Conservation (phyloP, 2,797 vertebrate species). For the Phoxinus dragarum region DNA sequence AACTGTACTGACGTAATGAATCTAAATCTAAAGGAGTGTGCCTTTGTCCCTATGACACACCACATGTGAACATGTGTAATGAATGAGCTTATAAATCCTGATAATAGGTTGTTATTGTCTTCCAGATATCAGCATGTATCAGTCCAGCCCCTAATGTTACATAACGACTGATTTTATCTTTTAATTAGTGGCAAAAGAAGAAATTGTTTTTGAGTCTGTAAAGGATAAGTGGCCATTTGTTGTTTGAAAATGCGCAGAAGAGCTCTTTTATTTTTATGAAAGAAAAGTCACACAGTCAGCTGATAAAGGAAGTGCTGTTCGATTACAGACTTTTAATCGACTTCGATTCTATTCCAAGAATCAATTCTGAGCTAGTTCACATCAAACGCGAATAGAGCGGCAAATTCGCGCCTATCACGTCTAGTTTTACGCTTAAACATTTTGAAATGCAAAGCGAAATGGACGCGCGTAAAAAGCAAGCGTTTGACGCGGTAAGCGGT, state of each 20-base stretch:
- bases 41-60: neutral
- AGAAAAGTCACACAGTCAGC: neutral
- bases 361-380: too few relatives aligned
- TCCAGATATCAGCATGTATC: neutral
- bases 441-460: too few relatives aligned
- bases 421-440: too few relatives aligned
- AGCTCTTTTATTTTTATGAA: neutral
- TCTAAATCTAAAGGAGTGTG: neutral
- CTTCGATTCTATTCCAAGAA: neutral
- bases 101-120: slow-evolving; percentile 14
- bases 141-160: neutral
- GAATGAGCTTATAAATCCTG: neutral
- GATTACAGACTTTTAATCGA: neutral
- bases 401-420: too few relatives aligned
- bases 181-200: neutral
- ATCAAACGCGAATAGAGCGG: too few relatives aligned
- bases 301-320: neutral
- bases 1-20: neutral
- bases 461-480: too few relatives aligned
- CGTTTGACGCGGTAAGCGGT: too few relatives aligned
- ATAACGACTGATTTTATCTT: neutral
- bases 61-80: neutral
- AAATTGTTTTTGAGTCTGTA: neutral
- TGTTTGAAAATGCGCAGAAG: neutral
- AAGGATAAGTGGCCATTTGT: too few relatives aligned